Evolutionary conservation across 30 jellyfish, hydroid and myxozoan genomes (phyloP).

Genomic region (Turritopsis dohrnii): DNA sequence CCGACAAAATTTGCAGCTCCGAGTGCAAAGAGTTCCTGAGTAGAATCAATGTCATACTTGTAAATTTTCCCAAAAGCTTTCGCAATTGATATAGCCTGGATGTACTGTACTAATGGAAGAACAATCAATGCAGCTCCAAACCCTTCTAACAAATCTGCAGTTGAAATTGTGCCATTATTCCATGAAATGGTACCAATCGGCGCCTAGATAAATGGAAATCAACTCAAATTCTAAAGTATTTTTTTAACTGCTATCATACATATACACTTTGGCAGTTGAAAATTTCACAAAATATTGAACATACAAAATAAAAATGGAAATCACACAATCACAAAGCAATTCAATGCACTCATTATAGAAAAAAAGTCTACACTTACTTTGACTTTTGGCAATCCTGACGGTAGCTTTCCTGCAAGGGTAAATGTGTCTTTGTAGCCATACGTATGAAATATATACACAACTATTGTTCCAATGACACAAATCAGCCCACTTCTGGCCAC

Average conservation of each 20-base stretch:
- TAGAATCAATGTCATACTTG: conserved; percentile 50
- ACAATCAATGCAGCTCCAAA: conserved; percentile 71
- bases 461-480: conserved; percentile 44
- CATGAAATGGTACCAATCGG: conserved; percentile 48
- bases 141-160: conserved; percentile 31
- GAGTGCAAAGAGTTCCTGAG: conserved; percentile 66
- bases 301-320: not conserved
- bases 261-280: too few relatives aligned
- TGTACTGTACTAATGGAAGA: conserved; percentile 53
- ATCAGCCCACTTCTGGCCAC: conserved; percentile 63
- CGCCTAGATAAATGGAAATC: conserved; percentile 32
- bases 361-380: conserved; percentile 29
- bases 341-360: not conserved
- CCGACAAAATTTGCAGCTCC: conserved; percentile 72
- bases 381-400: conserved; percentile 64
- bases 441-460: conserved; percentile 35
- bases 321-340: not conserved
- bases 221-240: too few relatives aligned
- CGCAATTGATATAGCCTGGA: conserved; percentile 58
- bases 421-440: conserved; percentile 36
- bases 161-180: conserved; percentile 34
- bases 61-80: conserved; percentile 56
- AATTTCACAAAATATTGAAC: not conserved
- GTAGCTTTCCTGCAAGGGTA: conserved; percentile 47
- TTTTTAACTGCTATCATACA: too few relatives aligned